phyloP scores from a whole-genome alignment of 2,797 vertebrate species.

The Fringilla coelebs region DNA sequence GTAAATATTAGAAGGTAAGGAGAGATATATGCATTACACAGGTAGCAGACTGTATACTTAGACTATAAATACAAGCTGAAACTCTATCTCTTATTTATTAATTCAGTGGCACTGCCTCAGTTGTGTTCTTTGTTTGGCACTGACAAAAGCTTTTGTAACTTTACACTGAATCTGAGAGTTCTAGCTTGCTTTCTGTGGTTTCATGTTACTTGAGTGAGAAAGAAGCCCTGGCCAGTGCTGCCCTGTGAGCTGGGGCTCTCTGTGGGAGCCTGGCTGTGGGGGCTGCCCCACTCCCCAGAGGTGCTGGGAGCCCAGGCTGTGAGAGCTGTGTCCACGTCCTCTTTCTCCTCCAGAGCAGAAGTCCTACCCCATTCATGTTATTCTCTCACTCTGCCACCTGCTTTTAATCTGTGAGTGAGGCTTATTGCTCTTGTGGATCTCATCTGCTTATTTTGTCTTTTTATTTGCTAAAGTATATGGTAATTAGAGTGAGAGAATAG shows the following conservation, averaged over 20 bases:
- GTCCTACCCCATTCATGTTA: neutral
- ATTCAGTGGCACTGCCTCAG: neutral
- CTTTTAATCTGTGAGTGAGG: slow-evolving; percentile 9
- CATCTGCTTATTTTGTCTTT: slow-evolving; percentile 3
- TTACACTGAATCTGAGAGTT: neutral
- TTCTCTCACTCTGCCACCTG: slow-evolving; percentile 4
- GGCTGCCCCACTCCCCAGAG: neutral
- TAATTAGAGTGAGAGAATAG: neutral
- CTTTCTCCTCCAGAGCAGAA: neutral
- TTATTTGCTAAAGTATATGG: neutral
- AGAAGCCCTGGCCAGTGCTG: neutral
- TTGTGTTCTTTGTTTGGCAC: neutral
- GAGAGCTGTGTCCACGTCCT: fast-evolving
- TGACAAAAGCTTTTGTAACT: slow-evolving; percentile 47
- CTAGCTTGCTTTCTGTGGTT: neutral
- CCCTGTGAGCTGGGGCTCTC: neutral
- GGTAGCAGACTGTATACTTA: neutral
- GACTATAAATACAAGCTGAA: neutral
- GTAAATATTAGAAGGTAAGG: neutral
- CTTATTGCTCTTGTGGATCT: neutral
- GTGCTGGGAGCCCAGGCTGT: neutral
- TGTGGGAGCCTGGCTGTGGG: neutral
- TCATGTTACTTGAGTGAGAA: neutral
- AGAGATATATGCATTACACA: neutral
- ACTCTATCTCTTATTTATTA: neutral